Evolutionary conservation across 1,140 invertebrate genomes (phyloP).

Genomic region (Dreissena polymorpha): DNA sequence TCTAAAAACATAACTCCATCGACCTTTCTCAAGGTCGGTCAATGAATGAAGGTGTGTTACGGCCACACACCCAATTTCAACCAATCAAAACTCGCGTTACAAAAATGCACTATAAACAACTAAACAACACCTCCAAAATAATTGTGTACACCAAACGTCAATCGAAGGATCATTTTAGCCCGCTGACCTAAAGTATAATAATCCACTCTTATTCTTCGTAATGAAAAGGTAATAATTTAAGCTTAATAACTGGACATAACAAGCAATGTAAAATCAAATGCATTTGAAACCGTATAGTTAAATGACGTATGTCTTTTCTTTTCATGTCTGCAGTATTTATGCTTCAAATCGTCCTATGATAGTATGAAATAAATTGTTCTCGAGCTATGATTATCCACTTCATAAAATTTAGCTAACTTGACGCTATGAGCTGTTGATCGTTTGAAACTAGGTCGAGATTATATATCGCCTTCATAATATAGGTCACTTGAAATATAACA

Average conservation of each 20-base stretch:
- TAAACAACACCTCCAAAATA: not conserved
- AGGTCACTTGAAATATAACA: conserved; percentile 2
- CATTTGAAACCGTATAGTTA: no score
- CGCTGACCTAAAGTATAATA: not conserved
- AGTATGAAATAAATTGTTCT: not conserved
- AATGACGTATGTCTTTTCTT: no score
- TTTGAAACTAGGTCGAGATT: conserved; percentile 23
- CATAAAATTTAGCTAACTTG: not conserved
- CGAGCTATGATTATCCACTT: not conserved
- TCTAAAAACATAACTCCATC: not conserved
- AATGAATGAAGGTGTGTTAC: conserved; percentile 42
- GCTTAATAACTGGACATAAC: not conserved
- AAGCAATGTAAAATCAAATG: conserved; percentile 8
- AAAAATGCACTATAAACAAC: not conserved
- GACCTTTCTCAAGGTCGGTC: conserved; percentile 18
- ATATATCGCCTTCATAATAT: conserved; percentile 16
- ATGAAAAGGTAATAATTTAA: not conserved
- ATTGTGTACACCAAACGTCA: not conserved
- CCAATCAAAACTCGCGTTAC: conserved; percentile 45
- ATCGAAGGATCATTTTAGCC: no score
- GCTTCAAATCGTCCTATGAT: not conserved
- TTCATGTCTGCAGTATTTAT: no score
- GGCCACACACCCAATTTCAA: conserved; percentile 52
- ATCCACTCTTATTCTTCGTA: not conserved
- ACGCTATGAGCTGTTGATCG: not conserved